Base-by-base conservation (phyloP, 2,888 invertebrate species). In the Cataglyphis cursor region DNA sequence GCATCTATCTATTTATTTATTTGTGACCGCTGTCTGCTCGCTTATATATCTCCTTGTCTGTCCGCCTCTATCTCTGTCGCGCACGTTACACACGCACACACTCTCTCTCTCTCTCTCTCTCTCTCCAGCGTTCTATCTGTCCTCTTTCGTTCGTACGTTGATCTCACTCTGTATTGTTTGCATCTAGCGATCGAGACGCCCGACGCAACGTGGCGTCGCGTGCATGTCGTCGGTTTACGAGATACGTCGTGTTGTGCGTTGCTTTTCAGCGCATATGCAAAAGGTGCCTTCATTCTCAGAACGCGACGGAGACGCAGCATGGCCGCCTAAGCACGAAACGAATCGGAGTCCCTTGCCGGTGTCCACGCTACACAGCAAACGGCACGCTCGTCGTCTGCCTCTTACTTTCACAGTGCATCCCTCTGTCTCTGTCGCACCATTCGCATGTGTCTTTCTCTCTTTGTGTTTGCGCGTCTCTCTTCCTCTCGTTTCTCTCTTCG, bases 301-400 rank as follows among this genome's bases (percentile, higher is more conserved):
- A 90, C 89, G 88, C 89, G 85, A 90, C 87, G 83, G 85, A 88
- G 89, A 86, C 86, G 89, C 90, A 92, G 92, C 90, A 93, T 93
- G 92, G 93, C 92, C 90, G 92, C 90, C 89, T 87, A 35, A 88
- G 84, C 88, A 83, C 85, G 87, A 89, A 90, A 90, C 87, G 87
- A 91, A 90, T 90, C 89, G 54, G 86, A 88, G 85, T 84, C 81
- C 72, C 86, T 85, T 82, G 83, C 84, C 89, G 85, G 88, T 90
- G 87, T 90, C 85, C 88, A 86, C 68, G 75, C 76, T 85, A 84
- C 44, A 51, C 76, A 76, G 78, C 81, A 78, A 78, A 64, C 86
- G 64, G 70, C 82, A 61, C 44, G 57, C 75, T 82, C 66, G 62
- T 64, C 66, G 48, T 85, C 85, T 65, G 75, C 68, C 65, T 84